Evolutionary conservation across 2,888 invertebrate species (phyloP), one percentile per base, ranked within the genome.

Genomic region (Argyresthia goedartella): DNA sequence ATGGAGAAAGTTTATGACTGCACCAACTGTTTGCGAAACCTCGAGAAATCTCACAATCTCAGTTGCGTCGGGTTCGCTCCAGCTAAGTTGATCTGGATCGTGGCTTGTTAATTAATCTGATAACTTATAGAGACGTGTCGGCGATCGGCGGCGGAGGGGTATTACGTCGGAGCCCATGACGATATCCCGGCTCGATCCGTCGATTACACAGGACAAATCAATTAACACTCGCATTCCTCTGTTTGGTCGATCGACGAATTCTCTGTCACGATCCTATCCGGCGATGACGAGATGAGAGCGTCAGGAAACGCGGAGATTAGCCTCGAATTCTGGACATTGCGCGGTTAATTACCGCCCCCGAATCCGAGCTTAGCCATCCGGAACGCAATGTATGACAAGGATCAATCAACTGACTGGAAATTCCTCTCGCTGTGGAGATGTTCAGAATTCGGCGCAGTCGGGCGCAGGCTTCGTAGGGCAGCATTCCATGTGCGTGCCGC

Each of bases 151-250:
- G 25, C 25, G 6, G 25, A 25, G 25, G 25, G 25, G 25, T 25
- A 25, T 25, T 25, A 25, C 25, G 25, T 25, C 25, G 6, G 25
- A 25, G 25, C 25, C 25, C 25, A 6, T 25, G 25, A 25, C 25
- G 25, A 25, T 25, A 4, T 25, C 25, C 25, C 81, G 77, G 76
- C 82, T 77, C 15, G 13, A 10, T 10, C 14, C 43, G 14, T 76
- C 76, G 77, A 81, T 81, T 78, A 85, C 81, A 75, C 75, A 79
- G 82, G 82, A 84, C 85, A 77, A 86, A 85, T 86, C 86, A 84
- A 84, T 86, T 86, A 84, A 72, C 68, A 68, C 66, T 74, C 69
- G 77, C 82, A 86, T 86, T 81, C 85, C 84, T 69, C 64, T 68
- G 68, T 68, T 36, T 78, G 70, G 71, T 60, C 73, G 69, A 67